These are phyloP conservation scores for Pterocles gutturalis DNA, from an alignment of 2,113 vertebrate genomes.

Conservation along the genomic window DNA sequence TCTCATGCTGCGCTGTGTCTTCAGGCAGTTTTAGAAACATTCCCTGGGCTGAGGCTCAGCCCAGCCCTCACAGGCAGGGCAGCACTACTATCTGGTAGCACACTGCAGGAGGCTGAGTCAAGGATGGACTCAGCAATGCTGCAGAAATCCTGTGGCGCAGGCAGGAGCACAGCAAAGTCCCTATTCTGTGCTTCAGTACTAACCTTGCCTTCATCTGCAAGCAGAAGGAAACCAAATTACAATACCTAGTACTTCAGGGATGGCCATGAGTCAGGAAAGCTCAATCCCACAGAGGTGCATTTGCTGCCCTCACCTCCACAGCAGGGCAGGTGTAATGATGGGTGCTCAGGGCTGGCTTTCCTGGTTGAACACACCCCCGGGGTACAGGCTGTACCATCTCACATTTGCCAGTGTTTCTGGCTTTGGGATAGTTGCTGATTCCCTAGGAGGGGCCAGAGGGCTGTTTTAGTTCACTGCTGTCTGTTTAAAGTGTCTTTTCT, in stretches of 20 bases:
- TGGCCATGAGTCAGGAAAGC: fast-evolving
- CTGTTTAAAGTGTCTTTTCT: background rate
- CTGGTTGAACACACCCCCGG: background rate
- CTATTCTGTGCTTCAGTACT: background rate
- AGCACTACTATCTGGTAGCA: background rate
- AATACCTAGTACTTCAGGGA: background rate
- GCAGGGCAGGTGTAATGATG: background rate
- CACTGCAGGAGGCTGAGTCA: background rate
- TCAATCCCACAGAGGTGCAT: fast-evolving
- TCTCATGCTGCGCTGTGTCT: background rate
- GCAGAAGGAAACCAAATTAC: background rate
- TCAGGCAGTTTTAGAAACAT: background rate
- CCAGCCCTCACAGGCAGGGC: background rate
- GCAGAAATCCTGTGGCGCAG: background rate
- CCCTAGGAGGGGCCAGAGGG: background rate
- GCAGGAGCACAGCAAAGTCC: background rate
- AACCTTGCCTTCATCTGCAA: background rate
- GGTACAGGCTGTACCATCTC: background rate
- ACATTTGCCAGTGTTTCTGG: background rate
- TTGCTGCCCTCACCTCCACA: background rate
- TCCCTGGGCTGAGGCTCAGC: background rate
- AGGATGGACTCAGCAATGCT: background rate
- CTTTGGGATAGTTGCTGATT: background rate
- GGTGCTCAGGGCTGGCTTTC: background rate
- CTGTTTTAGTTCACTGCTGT: background rate